phyloP scores from a whole-genome alignment of 1,140 invertebrate genomes.

The Pseudoatta argentina region DNA sequence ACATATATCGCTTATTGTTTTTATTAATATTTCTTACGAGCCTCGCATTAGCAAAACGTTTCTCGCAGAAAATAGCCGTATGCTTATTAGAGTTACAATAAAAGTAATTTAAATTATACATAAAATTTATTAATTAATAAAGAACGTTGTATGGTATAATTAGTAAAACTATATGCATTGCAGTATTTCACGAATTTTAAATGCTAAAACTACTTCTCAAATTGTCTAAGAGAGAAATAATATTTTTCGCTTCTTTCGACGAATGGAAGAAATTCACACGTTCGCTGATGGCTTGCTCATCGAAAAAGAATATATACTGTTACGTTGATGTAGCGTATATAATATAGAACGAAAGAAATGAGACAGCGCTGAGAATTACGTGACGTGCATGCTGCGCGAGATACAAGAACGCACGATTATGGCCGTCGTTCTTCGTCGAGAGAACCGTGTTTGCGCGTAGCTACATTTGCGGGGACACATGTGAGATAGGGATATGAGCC shows the following conservation, averaged over 20 bases:
- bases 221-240: not conserved
- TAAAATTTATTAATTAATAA: slow-evolving; percentile 19
- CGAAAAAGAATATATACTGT: slow-evolving; percentile 12
- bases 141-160: not conserved
- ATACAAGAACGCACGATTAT: slow-evolving; percentile 47
- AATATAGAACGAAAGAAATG: slow-evolving; percentile 47
- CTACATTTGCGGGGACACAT: slow-evolving; percentile 58
- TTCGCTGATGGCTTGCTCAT: slow-evolving; percentile 30
- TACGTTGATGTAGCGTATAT: slow-evolving; percentile 33
- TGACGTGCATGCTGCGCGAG: slow-evolving; percentile 17
- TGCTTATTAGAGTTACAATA: not conserved
- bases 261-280: not conserved
- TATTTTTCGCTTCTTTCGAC: not conserved
- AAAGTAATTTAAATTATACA: not conserved
- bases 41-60: not conserved
- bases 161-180: no score
- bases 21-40: not conserved
- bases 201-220: not conserved
- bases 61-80: not conserved
- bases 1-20: not conserved
- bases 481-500: slow-evolving; percentile 69
- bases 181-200: no score
- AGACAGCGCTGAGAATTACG: slow-evolving; percentile 44
- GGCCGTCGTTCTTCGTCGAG: slow-evolving; percentile 25
- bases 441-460: slow-evolving; percentile 31